Conservation (phyloP, 2,113 vertebrate genomes). For the Lepisosteus oculatus region DNA sequence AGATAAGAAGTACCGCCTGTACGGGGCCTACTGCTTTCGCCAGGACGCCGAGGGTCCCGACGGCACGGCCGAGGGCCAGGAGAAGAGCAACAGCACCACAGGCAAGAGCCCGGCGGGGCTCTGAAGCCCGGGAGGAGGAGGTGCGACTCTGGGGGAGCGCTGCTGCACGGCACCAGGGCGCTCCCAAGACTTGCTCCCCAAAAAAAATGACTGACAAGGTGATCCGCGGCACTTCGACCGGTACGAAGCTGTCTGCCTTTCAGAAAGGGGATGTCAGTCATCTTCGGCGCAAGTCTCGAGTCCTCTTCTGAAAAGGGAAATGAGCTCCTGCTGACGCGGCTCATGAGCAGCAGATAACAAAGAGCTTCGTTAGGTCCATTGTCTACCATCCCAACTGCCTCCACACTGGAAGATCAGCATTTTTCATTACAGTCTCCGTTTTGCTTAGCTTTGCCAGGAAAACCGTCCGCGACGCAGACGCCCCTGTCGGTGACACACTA, state of each 20-base stretch:
- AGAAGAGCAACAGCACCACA: slow-evolving; percentile 2
- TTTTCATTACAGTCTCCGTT: slow-evolving; percentile 10
- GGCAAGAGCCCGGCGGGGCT: slow-evolving; percentile 24
- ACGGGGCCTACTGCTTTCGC: slow-evolving; percentile 86
- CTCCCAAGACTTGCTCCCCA: slow-evolving; percentile 30
- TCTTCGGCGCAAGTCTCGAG: slow-evolving; percentile 29
- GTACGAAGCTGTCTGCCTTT: slow-evolving; percentile 13
- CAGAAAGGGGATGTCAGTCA: slow-evolving; percentile 36
- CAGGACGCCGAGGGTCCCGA: slow-evolving; percentile 38
- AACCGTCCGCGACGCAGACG: not conserved
- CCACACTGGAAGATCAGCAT: not conserved
- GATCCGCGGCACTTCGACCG: slow-evolving; percentile 27
- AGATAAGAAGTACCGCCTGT: slow-evolving; percentile 82
- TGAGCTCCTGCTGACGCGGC: slow-evolving; percentile 33
- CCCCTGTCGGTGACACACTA: slow-evolving; percentile 19
- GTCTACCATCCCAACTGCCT: slow-evolving; percentile 29
- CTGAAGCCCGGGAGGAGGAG: slow-evolving; percentile 4
- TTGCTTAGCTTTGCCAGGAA: not conserved
- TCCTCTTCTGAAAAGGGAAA: slow-evolving; percentile 26
- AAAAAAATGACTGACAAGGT: slow-evolving; percentile 37
- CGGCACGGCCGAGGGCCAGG: not conserved
- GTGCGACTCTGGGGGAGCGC: not conserved
- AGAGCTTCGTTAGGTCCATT: slow-evolving; percentile 27
- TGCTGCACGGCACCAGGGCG: not conserved
- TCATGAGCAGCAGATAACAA: slow-evolving; percentile 31